Evolutionary conservation across 1,140 invertebrate species (phyloP), one percentile per base, ranked within the genome.

Genomic region (Chironomus striatipennis): DNA sequence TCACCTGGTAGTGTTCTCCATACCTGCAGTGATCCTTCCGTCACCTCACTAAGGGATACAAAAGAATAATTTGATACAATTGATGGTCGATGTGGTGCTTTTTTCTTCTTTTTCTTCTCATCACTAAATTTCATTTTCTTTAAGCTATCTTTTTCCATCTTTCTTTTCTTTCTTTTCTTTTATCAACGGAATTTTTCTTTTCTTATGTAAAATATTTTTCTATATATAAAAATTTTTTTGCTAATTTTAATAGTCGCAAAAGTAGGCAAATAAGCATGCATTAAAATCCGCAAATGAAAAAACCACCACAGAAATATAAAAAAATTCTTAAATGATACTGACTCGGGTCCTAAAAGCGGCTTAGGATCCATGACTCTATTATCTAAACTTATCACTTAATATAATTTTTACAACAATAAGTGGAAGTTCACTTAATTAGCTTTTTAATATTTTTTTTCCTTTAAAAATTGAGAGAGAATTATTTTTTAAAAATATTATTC

Each of bases 11-110:
- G 81, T 65, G 87, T 84, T 74, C 85, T 81, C 88, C 88, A 90
- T 73, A 88, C 84, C 76, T 86, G 85, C 73, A 89, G 79, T 74
- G 87, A 85, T 67, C 88, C 88, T 24, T 88, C 86, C n/a, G 88
- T 87, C 78, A 87, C 81, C 80, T 87, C 86, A 79, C 86, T 87
- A 82, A 79, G 81, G 57, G 84, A 82, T 65, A 84, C 79, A 77
- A 82, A 76, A 77, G 81, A 84, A 77, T 83, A 83, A 70, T 70
- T 70, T 70, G 65, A 70, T 70, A 70, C 65, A 70, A 70, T 70
- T 17, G 65, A 70, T 70, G 65, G 65, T 1, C 65, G 65, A 18
- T 70, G 65, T 70, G 65, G 65, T 70, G 65, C 17, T 70, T 70
- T 70, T 70, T 70, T 70, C 65, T 70, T 70, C 65, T 70, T 70